phyloP scores from a whole-genome alignment of 2,113 vertebrate genomes.

The Callithrix jacchus region DNA sequence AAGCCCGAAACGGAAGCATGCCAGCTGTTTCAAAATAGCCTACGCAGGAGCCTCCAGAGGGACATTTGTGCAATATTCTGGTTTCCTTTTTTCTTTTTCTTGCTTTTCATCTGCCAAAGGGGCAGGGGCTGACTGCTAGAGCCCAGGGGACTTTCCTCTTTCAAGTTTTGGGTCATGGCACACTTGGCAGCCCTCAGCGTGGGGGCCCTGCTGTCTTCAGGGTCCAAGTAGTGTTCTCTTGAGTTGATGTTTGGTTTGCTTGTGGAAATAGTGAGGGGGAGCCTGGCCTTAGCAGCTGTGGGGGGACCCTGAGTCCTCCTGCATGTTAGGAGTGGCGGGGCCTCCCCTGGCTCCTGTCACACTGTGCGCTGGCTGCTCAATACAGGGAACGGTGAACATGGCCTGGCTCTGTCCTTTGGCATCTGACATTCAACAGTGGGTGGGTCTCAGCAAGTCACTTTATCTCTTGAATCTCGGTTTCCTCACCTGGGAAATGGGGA shows the following conservation, averaged over 20 bases:
- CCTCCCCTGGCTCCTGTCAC: neutral
- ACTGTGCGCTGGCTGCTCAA: accelerated
- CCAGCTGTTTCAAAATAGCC: conserved; percentile 37
- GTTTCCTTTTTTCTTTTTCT: neutral
- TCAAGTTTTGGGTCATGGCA: neutral
- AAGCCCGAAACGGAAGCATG: neutral
- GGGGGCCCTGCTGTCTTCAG: neutral
- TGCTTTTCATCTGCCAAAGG: neutral
- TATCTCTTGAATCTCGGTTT: neutral
- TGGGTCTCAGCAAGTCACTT: accelerated
- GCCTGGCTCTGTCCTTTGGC: accelerated
- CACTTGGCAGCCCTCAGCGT: accelerated
- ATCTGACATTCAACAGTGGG: accelerated
- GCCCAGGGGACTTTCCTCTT: neutral
- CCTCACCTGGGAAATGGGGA: neutral
- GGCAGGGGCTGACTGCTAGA: no score
- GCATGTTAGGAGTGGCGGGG: accelerated
- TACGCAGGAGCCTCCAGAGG: neutral
- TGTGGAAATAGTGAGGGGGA: neutral
- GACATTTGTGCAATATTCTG: conserved; percentile 14
- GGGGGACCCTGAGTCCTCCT: accelerated
- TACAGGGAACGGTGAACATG: accelerated
- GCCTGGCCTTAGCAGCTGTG: neutral
- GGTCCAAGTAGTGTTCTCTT: accelerated
- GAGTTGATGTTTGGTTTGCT: neutral